A percentile compares a stretch with the other conserved stretches of the same genome.
Evolutionary conservation across 1,140 invertebrate species (phyloP).

Genomic region (Hermatobates lingyangjiaoensis): DNA sequence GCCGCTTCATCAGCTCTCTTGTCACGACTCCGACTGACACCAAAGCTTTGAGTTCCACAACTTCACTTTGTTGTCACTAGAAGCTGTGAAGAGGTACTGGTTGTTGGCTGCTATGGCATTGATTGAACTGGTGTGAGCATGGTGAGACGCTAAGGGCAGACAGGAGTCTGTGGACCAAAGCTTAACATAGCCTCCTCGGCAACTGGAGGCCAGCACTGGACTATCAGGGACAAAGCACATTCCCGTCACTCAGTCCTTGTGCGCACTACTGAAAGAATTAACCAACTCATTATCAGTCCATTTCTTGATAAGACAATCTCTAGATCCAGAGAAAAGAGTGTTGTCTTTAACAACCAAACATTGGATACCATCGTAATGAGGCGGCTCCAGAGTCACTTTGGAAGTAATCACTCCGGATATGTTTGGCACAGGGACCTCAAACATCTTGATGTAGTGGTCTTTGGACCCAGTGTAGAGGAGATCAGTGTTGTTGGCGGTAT

Average conservation of each 20-base stretch:
- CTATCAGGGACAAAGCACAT: constrained; percentile 41
- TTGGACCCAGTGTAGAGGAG: constrained; percentile 68
- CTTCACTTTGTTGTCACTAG: too few relatives aligned
- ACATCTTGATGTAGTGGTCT: constrained; percentile 60
- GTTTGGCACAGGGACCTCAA: constrained; percentile 35
- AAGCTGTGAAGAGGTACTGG: constrained; percentile 56
- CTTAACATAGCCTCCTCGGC: constrained; percentile 51
- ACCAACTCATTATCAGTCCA: constrained; percentile 56
- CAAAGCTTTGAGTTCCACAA: too few relatives aligned
- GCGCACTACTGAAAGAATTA: constrained; percentile 67
- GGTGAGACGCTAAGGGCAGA: constrained; percentile 43
- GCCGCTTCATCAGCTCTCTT: too few relatives aligned
- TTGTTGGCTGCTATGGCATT: constrained; percentile 55
- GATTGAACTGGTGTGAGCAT: constrained; percentile 52
- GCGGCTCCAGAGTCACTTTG: constrained; percentile 56
- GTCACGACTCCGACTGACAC: too few relatives aligned
- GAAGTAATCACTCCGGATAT: constrained; percentile 34
- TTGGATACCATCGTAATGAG: constrained; percentile 82
- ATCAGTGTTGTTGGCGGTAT: constrained; percentile 30
- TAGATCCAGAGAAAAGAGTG: constrained; percentile 61
- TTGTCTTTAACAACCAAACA: constrained; percentile 45
- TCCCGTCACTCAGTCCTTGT: constrained; percentile 77
- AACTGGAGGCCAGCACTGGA: constrained; percentile 48
- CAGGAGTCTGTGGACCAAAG: constrained; percentile 49
- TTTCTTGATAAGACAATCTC: constrained; percentile 76